Percentiles rank a stretch among this genome's conserved stretches.
Conservation (phyloP, 64 coral and sea anemone species). For the Actinia tenebrosa region DNA sequence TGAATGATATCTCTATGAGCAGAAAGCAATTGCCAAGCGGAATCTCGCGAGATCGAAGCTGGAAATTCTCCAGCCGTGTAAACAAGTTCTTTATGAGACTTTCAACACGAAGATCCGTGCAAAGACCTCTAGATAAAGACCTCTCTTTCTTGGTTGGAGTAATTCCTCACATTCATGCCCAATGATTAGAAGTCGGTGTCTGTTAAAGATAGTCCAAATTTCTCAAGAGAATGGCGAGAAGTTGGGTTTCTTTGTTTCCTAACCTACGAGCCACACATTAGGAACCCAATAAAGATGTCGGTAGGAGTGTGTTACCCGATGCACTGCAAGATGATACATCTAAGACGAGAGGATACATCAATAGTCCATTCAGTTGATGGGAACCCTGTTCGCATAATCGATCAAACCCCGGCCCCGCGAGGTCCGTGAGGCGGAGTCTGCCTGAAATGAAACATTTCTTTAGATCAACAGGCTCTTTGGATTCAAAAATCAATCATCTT, state of each 20-base stretch:
- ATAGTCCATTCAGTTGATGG: neutral
- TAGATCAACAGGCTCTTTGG: neutral
- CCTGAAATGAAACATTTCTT: neutral
- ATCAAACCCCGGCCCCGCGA: neutral
- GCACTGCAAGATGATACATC: constrained; percentile 2
- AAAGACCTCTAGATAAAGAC: neutral
- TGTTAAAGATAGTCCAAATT: neutral
- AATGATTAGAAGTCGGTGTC: neutral
- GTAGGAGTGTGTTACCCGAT: neutral
- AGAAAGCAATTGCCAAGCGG: neutral
- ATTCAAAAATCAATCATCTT: neutral
- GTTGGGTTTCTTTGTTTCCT: neutral
- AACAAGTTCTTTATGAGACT: neutral
- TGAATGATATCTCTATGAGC: neutral
- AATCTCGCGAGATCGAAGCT: neutral
- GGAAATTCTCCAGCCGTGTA: neutral
- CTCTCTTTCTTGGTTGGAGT: neutral
- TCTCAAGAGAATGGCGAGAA: neutral
- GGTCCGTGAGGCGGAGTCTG: neutral
- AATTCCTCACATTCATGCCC: neutral
- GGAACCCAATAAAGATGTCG: neutral
- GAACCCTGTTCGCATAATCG: neutral
- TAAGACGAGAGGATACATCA: neutral
- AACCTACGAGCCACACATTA: neutral
- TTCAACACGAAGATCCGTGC: neutral